These are phyloP conservation scores for Chiloscyllium punctatum DNA, from an alignment of 2,797 vertebrate species.

Conservation along the genomic window DNA sequence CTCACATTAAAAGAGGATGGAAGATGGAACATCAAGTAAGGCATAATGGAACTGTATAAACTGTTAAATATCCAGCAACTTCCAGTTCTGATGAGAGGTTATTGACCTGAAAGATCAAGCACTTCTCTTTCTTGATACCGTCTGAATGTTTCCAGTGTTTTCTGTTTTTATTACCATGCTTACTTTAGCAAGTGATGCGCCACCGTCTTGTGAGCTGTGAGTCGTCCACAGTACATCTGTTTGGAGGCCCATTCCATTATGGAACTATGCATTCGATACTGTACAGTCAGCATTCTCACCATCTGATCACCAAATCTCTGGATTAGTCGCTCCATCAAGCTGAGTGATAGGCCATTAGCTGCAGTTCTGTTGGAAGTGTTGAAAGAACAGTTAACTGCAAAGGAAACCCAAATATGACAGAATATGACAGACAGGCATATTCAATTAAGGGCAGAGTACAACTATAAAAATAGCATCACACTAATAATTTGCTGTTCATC, in stretches of 20 bases:
- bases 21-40: neutral
- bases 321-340: slow-evolving; percentile 84
- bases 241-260: slow-evolving; percentile 88
- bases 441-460: neutral
- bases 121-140: neutral
- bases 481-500: neutral
- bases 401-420: neutral
- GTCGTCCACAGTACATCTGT: slow-evolving; percentile 75
- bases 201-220: slow-evolving; percentile 77
- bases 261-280: slow-evolving; percentile 88
- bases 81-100: neutral
- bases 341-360: slow-evolving; percentile 71
- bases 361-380: slow-evolving; percentile 67
- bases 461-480: neutral
- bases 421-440: neutral
- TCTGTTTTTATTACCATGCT: slow-evolving; percentile 44
- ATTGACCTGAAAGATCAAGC: neutral
- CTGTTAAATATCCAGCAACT: neutral
- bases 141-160: neutral
- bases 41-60: neutral
- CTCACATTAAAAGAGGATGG: neutral
- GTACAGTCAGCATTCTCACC: slow-evolving; percentile 77
- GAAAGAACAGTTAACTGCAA: neutral
- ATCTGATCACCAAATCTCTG: slow-evolving; percentile 54
- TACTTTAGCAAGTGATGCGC: slow-evolving; percentile 78